Conservation (phyloP, 2,113 vertebrate species). For the Pterophyllum scalare region DNA sequence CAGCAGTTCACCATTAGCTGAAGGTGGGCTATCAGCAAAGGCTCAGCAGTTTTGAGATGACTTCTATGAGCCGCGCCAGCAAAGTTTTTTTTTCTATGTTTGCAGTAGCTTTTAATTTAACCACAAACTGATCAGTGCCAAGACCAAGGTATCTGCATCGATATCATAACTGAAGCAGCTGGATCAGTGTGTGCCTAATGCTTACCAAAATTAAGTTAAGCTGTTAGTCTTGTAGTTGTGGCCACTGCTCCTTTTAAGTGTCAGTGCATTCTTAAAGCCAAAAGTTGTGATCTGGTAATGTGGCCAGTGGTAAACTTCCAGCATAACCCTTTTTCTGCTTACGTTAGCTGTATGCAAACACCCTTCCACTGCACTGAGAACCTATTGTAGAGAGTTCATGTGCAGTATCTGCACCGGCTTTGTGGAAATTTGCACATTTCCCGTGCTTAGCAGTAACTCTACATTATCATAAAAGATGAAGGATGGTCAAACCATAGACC, state of each 20-base stretch:
- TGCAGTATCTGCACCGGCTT: not conserved
- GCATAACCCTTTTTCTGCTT: not conserved
- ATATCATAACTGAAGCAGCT: not conserved
- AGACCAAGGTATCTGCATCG: accelerated
- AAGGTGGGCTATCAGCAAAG: not conserved
- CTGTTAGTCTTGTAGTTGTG: not conserved
- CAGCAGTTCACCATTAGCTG: not conserved
- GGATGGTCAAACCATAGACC: not conserved
- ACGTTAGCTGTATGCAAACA: not conserved
- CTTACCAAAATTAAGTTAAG: not conserved
- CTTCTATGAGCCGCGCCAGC: not conserved
- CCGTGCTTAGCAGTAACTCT: not conserved
- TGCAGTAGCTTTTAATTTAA: no score
- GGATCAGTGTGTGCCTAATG: not conserved
- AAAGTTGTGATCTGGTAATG: not conserved
- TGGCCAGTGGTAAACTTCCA: not conserved
- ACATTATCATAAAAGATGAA: not conserved
- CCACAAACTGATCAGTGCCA: not conserved
- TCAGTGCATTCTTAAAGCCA: not conserved
- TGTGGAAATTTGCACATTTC: not conserved
- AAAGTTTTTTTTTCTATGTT: not conserved
- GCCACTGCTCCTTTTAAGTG: not conserved
- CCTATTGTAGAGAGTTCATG: not conserved
- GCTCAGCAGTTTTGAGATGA: not conserved
- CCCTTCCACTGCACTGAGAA: not conserved